Evolutionary conservation across 2,888 invertebrate genomes (phyloP), one percentile per base, ranked within the genome.

Genomic region (Neelides folsomi): DNA sequence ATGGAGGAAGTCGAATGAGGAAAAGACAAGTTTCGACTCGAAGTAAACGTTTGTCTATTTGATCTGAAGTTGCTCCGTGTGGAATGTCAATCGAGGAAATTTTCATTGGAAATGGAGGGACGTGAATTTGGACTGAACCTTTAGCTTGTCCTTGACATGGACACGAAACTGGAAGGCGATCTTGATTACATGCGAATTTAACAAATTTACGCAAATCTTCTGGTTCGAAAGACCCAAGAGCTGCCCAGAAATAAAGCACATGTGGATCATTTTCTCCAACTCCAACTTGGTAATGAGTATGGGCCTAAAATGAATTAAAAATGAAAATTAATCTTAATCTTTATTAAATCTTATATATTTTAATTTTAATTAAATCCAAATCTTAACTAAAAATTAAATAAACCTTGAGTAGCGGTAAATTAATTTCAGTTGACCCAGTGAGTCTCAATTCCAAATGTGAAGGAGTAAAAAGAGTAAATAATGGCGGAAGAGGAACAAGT

Each of bases 31-130:
- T 56, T 42, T 56, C 56, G 3, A 52, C 56, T n/a, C 56, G 53
- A 19, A 56, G 51, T 3, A 52, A 38, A 9, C 54, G 53, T 18
- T 49, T 46, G 45, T 56, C 53, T 27, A 56, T 56, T n/a, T 54
- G 47, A 10, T 53, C 51, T 2, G 35, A 10, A 9, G 49, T 40
- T 7, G 52, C 45, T 13, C 49, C 19, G 1, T 50, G 19, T 10
- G 54, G 53, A 2, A 56, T 38, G 16, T 53, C 56, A 12, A 54
- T 54, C 1, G 56, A 54, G 37, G 56, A 53, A 9, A 56, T 51
- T 47, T 56, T 56, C 56, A 56, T 56, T 3, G 56, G 56, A 27
- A 56, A 56, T 15, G 56, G 56, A 16, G 56, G 51, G 2, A 54
- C 53, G 34, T 56, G 56, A 15, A 53, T 37, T 1, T 27, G 16